A percentile compares a stretch with the other conserved stretches of the same genome.
These are phyloP conservation scores for Acridotheres tristis DNA, from an alignment of 2,797 vertebrate genomes.

Conservation along the genomic window DNA sequence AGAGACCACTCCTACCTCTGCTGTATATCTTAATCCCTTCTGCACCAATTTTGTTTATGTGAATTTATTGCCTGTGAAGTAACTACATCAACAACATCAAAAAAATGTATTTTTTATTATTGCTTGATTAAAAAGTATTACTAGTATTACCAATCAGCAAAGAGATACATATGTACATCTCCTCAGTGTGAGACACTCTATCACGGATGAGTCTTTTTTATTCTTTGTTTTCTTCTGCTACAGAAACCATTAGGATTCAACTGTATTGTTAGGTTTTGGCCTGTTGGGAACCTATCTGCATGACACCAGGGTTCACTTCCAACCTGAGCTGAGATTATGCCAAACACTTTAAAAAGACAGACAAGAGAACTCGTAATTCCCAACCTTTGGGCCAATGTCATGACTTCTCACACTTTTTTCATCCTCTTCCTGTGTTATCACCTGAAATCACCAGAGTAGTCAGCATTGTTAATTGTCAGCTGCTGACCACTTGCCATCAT, in stretches of 20 bases:
- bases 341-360: not conserved
- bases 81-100: not conserved
- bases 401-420: not conserved
- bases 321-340: not conserved
- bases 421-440: not conserved
- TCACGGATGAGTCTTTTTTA: not conserved
- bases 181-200: not conserved
- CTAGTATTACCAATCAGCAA: not conserved
- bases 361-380: not conserved
- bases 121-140: not conserved
- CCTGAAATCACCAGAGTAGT: not conserved
- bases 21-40: not conserved
- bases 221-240: not conserved
- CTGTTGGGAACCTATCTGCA: not conserved
- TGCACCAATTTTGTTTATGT: not conserved
- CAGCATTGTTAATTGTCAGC: not conserved
- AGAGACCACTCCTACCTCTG: not conserved
- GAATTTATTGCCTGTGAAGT: slow-evolving; percentile 10
- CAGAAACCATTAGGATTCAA: not conserved
- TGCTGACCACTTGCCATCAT: not conserved
- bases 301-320: not conserved
- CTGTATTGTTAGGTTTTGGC: not conserved
- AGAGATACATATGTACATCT: not conserved
- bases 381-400: not conserved
- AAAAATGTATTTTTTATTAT: not conserved